A percentile compares a stretch with the other conserved stretches of the same genome.
Evolutionary conservation across 2,113 vertebrate genomes (phyloP).

Genomic region (Caloenas nicobarica): DNA sequence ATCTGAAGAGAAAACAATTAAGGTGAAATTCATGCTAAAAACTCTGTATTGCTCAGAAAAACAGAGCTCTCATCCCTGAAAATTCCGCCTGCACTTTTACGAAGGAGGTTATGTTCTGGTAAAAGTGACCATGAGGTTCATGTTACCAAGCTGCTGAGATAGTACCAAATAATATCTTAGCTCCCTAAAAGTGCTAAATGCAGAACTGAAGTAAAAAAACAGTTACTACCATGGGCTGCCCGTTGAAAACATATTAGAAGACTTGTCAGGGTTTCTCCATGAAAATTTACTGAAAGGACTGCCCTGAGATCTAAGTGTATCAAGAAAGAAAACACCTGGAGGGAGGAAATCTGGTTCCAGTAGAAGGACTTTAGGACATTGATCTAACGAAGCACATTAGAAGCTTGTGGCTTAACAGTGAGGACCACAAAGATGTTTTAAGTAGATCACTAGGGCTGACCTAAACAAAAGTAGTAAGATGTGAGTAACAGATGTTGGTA

Average conservation of each 20-base stretch:
- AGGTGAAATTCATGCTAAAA: neutral
- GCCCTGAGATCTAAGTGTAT: neutral
- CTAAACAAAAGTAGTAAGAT: neutral
- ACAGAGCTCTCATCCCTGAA: neutral
- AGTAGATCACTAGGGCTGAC: neutral
- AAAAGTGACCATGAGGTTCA: neutral
- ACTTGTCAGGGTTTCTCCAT: neutral
- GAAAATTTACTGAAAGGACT: neutral
- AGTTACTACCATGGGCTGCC: neutral
- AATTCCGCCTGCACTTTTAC: neutral
- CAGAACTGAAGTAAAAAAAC: neutral
- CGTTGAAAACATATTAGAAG: neutral
- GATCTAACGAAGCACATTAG: rapidly evolving
- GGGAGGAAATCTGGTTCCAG: neutral
- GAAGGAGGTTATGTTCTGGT: neutral
- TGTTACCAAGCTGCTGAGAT: neutral
- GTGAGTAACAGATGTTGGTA: neutral
- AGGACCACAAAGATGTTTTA: neutral
- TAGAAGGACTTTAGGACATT: neutral
- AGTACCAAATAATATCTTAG: neutral
- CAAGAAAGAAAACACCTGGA: neutral
- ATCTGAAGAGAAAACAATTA: constrained; percentile 14
- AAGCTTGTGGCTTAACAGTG: neutral
- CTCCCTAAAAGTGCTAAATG: neutral
- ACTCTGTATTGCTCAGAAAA: neutral